Conservation (phyloP, 2,797 vertebrate species). For the Pangasius sanitwongsei region DNA sequence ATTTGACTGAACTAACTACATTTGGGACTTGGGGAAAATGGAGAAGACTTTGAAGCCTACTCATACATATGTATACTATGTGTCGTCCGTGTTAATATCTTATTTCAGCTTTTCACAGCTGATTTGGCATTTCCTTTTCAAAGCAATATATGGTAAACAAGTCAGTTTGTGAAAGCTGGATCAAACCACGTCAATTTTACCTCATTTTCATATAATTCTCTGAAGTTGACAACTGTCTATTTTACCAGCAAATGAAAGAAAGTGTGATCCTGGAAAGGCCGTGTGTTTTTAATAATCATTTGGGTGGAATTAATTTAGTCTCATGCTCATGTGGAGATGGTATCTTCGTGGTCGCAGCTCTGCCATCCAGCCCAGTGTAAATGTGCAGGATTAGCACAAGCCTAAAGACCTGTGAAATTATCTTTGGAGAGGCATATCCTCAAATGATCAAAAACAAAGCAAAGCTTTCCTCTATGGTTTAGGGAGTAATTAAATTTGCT, state of each 20-base stretch:
- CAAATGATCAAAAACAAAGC: conserved; percentile 55
- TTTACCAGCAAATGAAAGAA: conserved; percentile 63
- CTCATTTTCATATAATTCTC: conserved; percentile 65
- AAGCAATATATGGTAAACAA: conserved; percentile 58
- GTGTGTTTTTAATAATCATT: conserved; percentile 70
- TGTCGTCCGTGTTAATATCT: conserved; percentile 57
- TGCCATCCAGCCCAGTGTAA: conserved; percentile 41
- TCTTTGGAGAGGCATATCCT: conserved; percentile 44
- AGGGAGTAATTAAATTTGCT: conserved; percentile 57
- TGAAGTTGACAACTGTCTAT: conserved; percentile 61
- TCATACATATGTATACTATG: conserved; percentile 56
- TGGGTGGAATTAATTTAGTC: conserved; percentile 65
- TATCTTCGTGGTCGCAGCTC: conserved; percentile 55
- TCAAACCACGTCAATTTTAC: conserved; percentile 61
- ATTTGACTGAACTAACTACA: conserved; percentile 56
- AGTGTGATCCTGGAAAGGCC: conserved; percentile 53
- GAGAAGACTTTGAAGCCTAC: conserved; percentile 52
- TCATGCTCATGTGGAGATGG: conserved; percentile 63
- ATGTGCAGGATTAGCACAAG: conserved; percentile 48
- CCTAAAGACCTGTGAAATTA: conserved; percentile 52
- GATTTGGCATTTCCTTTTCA: conserved; percentile 54
- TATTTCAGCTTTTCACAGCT: conserved; percentile 56
- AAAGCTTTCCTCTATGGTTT: conserved; percentile 36
- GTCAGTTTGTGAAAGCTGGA: conserved; percentile 49
- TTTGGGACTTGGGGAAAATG: conserved; percentile 47